Percentiles rank a stretch among this genome's conserved stretches.
Conservation (phyloP, 1,140 invertebrate genomes). For the Drosophila jambulina region DNA sequence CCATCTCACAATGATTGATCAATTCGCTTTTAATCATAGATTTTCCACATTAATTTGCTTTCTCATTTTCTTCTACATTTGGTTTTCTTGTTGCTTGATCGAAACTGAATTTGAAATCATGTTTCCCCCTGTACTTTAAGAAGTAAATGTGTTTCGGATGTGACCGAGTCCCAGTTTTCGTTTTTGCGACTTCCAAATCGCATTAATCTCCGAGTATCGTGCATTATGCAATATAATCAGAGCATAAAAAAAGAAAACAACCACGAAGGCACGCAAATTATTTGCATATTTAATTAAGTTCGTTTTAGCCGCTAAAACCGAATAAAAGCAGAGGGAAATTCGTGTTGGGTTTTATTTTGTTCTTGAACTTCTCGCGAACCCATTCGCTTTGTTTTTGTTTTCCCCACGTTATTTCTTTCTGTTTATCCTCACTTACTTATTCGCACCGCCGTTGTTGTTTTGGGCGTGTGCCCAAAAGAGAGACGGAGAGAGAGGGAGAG, state of each 20-base stretch:
- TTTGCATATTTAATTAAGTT: slow-evolving; percentile 64
- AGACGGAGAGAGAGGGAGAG: slow-evolving; percentile 4
- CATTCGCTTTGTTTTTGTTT: slow-evolving; percentile 42
- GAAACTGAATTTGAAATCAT: neutral
- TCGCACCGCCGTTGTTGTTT: slow-evolving; percentile 33
- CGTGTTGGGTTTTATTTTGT: slow-evolving; percentile 43
- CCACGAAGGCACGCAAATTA: slow-evolving; percentile 54
- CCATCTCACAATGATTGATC: slow-evolving; percentile 14
- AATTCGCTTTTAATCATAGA: slow-evolving; percentile 12
- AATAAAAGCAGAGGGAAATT: slow-evolving; percentile 21
- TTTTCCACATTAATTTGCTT: slow-evolving; percentile 3
- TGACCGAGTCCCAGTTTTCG: slow-evolving; percentile 20
- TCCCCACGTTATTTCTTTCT: slow-evolving; percentile 17
- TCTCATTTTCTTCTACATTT: neutral
- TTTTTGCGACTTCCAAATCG: slow-evolving; percentile 1
- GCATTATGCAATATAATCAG: slow-evolving; percentile 57
- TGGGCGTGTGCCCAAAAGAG: slow-evolving; percentile 57
- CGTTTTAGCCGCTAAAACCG: slow-evolving; percentile 11
- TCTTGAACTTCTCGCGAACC: slow-evolving; percentile 56
- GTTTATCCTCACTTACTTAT: slow-evolving; percentile 31
- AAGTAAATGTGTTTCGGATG: slow-evolving; percentile 33
- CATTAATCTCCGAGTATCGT: slow-evolving; percentile 46
- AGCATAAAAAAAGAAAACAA: slow-evolving; percentile 43
- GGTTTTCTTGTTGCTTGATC: neutral
- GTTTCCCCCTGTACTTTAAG: neutral